Evolutionary conservation across 2,113 vertebrate genomes (phyloP), one percentile per base, ranked within the genome.

Genomic region (Chaetops frenatus): DNA sequence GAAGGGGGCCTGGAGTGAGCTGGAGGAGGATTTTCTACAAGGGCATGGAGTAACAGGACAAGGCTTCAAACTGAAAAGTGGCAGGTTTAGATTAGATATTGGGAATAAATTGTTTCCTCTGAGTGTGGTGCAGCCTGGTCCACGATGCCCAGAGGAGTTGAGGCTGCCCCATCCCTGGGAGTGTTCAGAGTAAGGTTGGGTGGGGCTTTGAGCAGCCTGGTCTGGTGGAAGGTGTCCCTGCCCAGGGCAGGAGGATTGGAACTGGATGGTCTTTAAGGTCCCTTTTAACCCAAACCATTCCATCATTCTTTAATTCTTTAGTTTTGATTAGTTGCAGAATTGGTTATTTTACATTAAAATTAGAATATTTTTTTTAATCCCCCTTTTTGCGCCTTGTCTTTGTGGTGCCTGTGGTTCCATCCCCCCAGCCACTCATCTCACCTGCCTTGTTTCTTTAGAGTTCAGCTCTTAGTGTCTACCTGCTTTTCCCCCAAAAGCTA

Each of bases 101-200:
- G 28, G 48, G 27, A 62, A 62, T 70, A 20, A 20, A 4, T 62
- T 36, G 7, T 33, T 77, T 83, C 10, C 31, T 42, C 12, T 36
- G 35, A 36, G 23, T 25, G 22, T 48, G 29, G 1, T 33, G 31
- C 45, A 54, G 22, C 47, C 62, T 90, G 47, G 54, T 27, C 44
- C 50, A 57, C 27, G 14, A 15, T 64, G 29, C 17, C 40, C 25
- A 27, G 21, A 23, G 40, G 22, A 42, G 3, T 2, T 0, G 1
- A 35, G 35, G 29, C 29, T 70, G 42, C 48, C 11, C 25, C 54
- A 48, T 5, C 25, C 19, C 21, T 56, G 18, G 3, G 25, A 60
- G 10, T 7, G 17, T 27, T 27, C 47, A 20, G 11, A 40, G 44
- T 15, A 11, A 58, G 29, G 11, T 10, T 61, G n/a, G 47, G 4